Evolutionary conservation across 1,140 invertebrate genomes (phyloP).

Genomic region (Vanessa tameamea): DNA sequence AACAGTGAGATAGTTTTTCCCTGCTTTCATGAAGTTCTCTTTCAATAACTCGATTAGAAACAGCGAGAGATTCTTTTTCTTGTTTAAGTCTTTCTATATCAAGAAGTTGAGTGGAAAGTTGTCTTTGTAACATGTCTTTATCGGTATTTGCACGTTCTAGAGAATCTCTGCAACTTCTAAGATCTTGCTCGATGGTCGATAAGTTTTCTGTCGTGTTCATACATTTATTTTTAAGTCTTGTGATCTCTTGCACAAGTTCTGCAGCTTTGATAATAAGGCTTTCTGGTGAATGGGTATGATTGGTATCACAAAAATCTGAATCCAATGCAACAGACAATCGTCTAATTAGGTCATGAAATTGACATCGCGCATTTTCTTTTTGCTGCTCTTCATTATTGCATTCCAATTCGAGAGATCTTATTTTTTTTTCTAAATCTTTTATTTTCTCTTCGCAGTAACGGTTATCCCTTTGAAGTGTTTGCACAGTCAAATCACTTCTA

Average conservation of each 20-base stretch:
- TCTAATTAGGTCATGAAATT: constrained; percentile 86
- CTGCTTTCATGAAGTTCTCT: constrained; percentile 84
- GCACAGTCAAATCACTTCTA: constrained; percentile 85
- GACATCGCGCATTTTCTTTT: constrained; percentile 84
- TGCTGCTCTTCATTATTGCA: constrained; percentile 85
- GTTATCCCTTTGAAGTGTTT: constrained; percentile 87
- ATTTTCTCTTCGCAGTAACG: constrained; percentile 88
- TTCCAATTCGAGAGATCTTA: constrained; percentile 86
- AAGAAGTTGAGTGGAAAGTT: constrained; percentile 83
- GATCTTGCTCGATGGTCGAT: constrained; percentile 84
- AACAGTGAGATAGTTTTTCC: constrained; percentile 84
- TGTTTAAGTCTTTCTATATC: constrained; percentile 85
- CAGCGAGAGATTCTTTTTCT: constrained; percentile 85
- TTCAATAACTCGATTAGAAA: constrained; percentile 84
- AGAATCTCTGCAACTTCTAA: constrained; percentile 84
- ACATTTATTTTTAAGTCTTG: constrained; percentile 81
- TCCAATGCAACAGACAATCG: constrained; percentile 85
- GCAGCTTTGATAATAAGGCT: constrained; percentile 86
- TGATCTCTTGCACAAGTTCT: constrained; percentile 86
- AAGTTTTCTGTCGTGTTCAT: constrained; percentile 83
- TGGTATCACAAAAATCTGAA: constrained; percentile 83
- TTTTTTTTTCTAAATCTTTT: constrained; percentile 87
- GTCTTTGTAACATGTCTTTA: constrained; percentile 86
- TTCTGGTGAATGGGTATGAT: constrained; percentile 83
- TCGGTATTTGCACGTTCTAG: constrained; percentile 84